A percentile compares a stretch with the other conserved stretches of the same genome.
phyloP scores from a whole-genome alignment of 2,797 vertebrate genomes.

The Mormyrus proboscirostris region DNA sequence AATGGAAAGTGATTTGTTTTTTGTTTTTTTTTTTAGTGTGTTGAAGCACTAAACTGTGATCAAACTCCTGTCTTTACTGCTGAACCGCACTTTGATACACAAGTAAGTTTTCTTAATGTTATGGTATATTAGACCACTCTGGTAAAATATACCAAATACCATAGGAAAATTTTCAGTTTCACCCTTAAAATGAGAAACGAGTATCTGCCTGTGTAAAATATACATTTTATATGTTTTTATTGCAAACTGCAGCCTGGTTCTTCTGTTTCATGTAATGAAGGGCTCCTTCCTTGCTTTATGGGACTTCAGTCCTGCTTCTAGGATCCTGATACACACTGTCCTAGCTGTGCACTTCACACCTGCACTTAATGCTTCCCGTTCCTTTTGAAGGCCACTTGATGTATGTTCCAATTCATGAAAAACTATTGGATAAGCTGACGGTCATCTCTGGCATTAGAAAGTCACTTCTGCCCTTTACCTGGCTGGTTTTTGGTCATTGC shows the following conservation, averaged over 20 bases:
- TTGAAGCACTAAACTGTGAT: neutral
- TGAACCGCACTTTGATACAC: neutral
- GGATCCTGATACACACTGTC: neutral
- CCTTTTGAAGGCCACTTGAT: neutral
- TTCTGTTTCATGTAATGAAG: neutral
- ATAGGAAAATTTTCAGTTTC: neutral
- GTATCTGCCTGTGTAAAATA: neutral
- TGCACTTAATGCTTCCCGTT: neutral
- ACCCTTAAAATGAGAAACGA: too few species aligned
- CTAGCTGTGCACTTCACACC: neutral
- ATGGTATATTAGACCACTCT: neutral
- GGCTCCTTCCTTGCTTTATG: neutral
- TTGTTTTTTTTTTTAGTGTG: neutral
- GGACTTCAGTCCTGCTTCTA: neutral
- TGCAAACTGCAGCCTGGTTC: neutral
- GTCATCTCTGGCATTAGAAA: neutral
- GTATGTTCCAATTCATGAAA: neutral
- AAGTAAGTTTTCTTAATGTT: neutral
- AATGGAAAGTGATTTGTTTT: neutral
- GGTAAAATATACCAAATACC: neutral
- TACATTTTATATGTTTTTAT: neutral
- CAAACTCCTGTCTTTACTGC: neutral
- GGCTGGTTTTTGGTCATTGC: neutral
- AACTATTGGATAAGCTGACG: neutral
- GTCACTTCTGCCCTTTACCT: neutral